phyloP scores from a whole-genome alignment of 2,888 invertebrate genomes.

The Seladonia tumulorum region DNA sequence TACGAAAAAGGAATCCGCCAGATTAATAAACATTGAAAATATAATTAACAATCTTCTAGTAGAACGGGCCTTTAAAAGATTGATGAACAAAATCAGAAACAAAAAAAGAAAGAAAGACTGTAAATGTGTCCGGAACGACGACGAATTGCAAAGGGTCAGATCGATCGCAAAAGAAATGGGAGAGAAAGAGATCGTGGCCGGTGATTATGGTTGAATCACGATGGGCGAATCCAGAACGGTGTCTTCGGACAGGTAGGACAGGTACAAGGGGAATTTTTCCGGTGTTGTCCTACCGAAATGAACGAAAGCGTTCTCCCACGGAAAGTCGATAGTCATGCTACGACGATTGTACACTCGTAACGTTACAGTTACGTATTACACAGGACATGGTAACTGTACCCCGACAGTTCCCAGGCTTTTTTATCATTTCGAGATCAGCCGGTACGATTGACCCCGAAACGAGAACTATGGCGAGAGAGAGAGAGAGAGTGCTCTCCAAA shows the following conservation, averaged over 20 bases:
- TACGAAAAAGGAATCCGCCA: no score
- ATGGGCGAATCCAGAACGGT: neutral
- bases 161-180: neutral
- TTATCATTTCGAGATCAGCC: constrained; percentile 63
- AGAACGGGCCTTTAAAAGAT: no score
- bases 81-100: no score
- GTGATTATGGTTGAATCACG: neutral
- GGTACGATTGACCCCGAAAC: constrained; percentile 56
- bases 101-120: no score
- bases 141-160: neutral
- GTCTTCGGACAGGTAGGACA: neutral
- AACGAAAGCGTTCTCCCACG: constrained; percentile 12
- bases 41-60: no score
- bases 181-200: neutral
- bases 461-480: constrained; percentile 37
- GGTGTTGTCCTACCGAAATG: neutral
- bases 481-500: constrained; percentile 32
- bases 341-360: constrained; percentile 49
- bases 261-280: neutral
- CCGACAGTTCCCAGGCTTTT: constrained; percentile 55
- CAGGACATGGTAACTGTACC: constrained; percentile 62
- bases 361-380: constrained; percentile 67
- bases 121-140: no score
- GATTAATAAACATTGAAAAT: no score
- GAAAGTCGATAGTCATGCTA: constrained; percentile 42